Evolutionary conservation across 2,113 vertebrate genomes (phyloP), one percentile per base, ranked within the genome.

Genomic region (Calyptomena viridis): DNA sequence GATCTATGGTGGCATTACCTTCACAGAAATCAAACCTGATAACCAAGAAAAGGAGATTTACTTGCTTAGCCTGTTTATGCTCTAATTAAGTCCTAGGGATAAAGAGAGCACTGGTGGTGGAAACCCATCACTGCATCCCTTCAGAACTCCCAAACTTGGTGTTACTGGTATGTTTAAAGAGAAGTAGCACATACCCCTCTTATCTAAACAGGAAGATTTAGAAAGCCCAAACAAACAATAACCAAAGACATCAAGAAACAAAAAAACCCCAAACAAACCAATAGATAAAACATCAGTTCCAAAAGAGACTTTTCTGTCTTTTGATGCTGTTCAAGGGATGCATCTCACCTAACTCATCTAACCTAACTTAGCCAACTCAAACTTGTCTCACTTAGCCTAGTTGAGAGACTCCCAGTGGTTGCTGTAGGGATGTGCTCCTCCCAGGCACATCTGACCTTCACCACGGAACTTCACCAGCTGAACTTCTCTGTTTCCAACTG

Each of bases 401-500:
- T 14, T 2, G 0, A 73, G 33, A 73, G 27, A 16, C 17, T 71
- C 44, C 16, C 24, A 46, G 49, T 7, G 27, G 46, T 52, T 63
- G 28, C 39, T 81, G 75, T 62, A 59, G 24, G 47, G 8, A 85
- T 19, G 5, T 78, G 5, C 19, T 81, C 8, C 49, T 50, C 14
- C 76, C 47, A n/a, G 20, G 11, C 31, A 31, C 28, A 6, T 15
- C 59, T 62, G 37, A 58, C n/a, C 33, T 35, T 60, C 47, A 19
- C 23, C 42, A 20, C 1, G 25, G 73, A 67, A 24, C n/a, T n/a
- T n/a, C n/a, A n/a, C 21, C 52, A 39, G 9, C 1, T 21, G 33
- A 77, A 66, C 28, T 58, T 63, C 39, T 25, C 23, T 0, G 0
- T 0, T 30, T 9, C 46, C 4, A 1, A 3, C 33, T 2, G 15